Base-by-base conservation (phyloP, 2,113 vertebrate species). In the Menidia beryllina region DNA sequence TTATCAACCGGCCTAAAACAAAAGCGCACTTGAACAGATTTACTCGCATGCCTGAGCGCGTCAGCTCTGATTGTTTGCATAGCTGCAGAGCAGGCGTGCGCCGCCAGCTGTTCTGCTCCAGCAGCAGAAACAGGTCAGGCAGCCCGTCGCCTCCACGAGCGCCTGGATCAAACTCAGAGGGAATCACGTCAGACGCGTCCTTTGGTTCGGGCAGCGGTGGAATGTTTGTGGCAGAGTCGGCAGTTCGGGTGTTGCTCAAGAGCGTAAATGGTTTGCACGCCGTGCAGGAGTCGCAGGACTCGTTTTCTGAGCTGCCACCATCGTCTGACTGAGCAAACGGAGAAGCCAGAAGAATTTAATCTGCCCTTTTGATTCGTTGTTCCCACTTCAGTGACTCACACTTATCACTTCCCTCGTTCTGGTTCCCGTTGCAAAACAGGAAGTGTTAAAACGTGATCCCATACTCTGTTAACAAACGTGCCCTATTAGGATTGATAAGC, bases 331-430 rank as follows among this genome's bases (percentile, higher is more conserved):
- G 17, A 49, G 21, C 60, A 45, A 24, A 41, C 49, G 41, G 61
- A 19, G 4, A 43, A 61, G 55, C 8, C 11, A 10, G 3, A 13
- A 30, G 0, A 53, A 13, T 15, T 6, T 14, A 3, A 49, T 54
- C 39, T 4, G 15, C 36, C n/a, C 1, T 0, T 12, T 5, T 43
- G 26, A 49, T 41, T 15, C 14, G 24, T 67, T n/a, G 17, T 39
- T 30, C 20, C 21, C 12, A 38, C n/a, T 8, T 0, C 3, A 0
- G 12, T 53, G 7, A 36, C 21, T 5, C 21, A 15, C 3, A 8
- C 20, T n/a, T 52, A 47, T 75, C 53, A 77, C 71, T 87, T 88
- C 77, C 79, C 45, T 75, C 41, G 11, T 81, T 84, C 84, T 79
- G 41, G 53, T 86, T 85, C 56, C 77, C 21, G 5, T 38, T 6